Evolutionary conservation across 2,888 invertebrate genomes (phyloP).

Genomic region (Drosophila aldrichi): DNA sequence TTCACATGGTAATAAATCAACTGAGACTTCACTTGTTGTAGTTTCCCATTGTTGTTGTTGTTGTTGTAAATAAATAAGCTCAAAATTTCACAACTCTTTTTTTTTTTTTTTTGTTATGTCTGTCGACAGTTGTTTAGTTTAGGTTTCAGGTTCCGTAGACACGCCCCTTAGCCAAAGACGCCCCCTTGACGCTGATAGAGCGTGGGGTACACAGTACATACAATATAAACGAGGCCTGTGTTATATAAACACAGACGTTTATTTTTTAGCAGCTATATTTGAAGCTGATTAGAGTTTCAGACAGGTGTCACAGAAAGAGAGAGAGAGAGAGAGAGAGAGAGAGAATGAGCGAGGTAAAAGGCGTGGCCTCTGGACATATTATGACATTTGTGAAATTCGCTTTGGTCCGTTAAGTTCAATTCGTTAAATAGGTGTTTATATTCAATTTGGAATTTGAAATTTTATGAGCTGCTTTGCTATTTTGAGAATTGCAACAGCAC

Average conservation of each 20-base stretch:
- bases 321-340: neutral
- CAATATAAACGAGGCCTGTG: slow-evolving; percentile 4
- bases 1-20: slow-evolving; percentile 50
- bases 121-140: slow-evolving; percentile 58
- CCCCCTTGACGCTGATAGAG: neutral
- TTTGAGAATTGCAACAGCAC: slow-evolving; percentile 12
- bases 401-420: slow-evolving; percentile 11
- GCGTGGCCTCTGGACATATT: slow-evolving; percentile 36
- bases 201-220: neutral
- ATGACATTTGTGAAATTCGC: slow-evolving; percentile 36
- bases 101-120: slow-evolving; percentile 38
- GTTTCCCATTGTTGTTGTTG: slow-evolving; percentile 21
- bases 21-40: slow-evolving; percentile 28
- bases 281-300: slow-evolving; percentile 66
- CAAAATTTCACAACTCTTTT: slow-evolving; percentile 61
- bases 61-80: slow-evolving; percentile 54
- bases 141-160: slow-evolving; percentile 38
- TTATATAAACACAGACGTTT: slow-evolving; percentile 66
- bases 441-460: slow-evolving; percentile 3
- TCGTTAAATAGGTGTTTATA: slow-evolving; percentile 7
- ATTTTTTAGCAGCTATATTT: slow-evolving; percentile 31
- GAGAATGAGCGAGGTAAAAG: slow-evolving; percentile 10
- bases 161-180: slow-evolving; percentile 4
- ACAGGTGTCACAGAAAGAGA: slow-evolving; percentile 47
- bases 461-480: slow-evolving; percentile 10